Base-by-base conservation (phyloP, 2,113 vertebrate genomes). In the Meleagris gallopavo region DNA sequence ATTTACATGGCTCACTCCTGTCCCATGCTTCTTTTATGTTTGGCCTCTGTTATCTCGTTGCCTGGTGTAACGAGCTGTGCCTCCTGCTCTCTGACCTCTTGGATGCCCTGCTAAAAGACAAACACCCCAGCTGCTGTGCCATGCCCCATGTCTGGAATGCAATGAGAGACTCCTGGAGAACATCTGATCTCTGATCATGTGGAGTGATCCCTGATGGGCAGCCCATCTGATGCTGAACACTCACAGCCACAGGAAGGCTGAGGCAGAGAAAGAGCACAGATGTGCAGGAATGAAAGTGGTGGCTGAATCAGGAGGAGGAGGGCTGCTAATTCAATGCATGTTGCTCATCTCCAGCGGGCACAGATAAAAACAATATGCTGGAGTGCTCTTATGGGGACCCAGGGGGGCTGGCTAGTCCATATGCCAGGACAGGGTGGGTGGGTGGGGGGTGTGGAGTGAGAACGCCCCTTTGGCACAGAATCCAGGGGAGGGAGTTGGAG, bases 381-480 rank as follows among this genome's bases (percentile, higher is more conserved):
- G 50, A 67, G 58, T 54, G 64, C 15, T 0, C 2, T 71, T 86
- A 2, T 0, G 8, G 82, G 52, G 25, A 5, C 43, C 58, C 0
- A 0, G 11, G 13, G 46, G 24, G 70, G 18, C 36, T 1, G 11
- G 55, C 57, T 17, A 57, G 15, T 67, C 21, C 6, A 1, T 36
- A 92, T 87, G 88, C 57, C 86, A 62, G 77, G 10, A 38, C 71
- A 12, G 88, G 89, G 80, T 43, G 77, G 11, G 13, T 40, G 89
- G 93, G 90, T 6, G 88, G 82, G 65, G 89, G 93, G 90, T 6
- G 92, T 79, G 94, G 36, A 34, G 69, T 69, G 93, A 95, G 54
- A 90, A 94, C 94, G 82, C 96, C 94, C 72, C 87, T 71, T 91
- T 96, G 95, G 93, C 94, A 71, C 4, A 0, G 25, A 71, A 46